A percentile compares a stretch with the other conserved stretches of the same genome.
These are phyloP conservation scores for Corvus cornix DNA, from an alignment of 2,113 vertebrate species.

Conservation along the genomic window DNA sequence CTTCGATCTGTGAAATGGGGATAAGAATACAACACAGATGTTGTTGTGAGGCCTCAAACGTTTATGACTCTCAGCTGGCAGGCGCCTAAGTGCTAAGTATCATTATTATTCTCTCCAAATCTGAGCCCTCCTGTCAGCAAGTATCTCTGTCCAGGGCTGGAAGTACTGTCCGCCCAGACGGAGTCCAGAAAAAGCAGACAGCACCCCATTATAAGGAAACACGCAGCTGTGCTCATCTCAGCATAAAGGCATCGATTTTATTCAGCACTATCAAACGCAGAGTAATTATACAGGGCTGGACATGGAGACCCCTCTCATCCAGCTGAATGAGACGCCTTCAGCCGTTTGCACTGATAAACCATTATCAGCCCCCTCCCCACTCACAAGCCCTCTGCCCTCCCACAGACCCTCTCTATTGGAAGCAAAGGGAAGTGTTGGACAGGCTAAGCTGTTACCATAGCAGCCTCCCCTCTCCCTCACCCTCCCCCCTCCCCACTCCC, in stretches of 20 bases:
- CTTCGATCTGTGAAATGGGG: constrained; percentile 5
- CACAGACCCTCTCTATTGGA: constrained; percentile 51
- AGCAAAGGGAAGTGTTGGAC: constrained; percentile 46
- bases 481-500: constrained; percentile 13
- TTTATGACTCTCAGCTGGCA: constrained; percentile 35
- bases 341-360: constrained; percentile 57
- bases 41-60: constrained; percentile 34
- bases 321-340: constrained; percentile 57
- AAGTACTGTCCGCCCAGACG: constrained; percentile 7
- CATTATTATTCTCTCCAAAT: constrained; percentile 49
- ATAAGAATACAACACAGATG: constrained; percentile 24
- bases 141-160: constrained; percentile 35
- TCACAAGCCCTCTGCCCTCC: constrained; percentile 26
- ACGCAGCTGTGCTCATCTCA: constrained; percentile 72
- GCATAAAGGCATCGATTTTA: constrained; percentile 78
- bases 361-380: constrained; percentile 46
- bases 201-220: constrained; percentile 71
- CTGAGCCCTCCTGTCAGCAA: constrained; percentile 33
- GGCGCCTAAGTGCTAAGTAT: constrained; percentile 49
- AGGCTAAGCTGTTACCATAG: constrained; percentile 80
- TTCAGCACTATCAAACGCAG: constrained; percentile 44
- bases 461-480: constrained; percentile 67
- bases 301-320: constrained; percentile 69
- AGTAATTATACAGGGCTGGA: constrained; percentile 76
- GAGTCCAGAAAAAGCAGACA: constrained; percentile 66